A percentile compares a stretch with the other conserved stretches of the same genome.
phyloP scores from a whole-genome alignment of 1,140 invertebrate species.

The Zophobas atratus region DNA sequence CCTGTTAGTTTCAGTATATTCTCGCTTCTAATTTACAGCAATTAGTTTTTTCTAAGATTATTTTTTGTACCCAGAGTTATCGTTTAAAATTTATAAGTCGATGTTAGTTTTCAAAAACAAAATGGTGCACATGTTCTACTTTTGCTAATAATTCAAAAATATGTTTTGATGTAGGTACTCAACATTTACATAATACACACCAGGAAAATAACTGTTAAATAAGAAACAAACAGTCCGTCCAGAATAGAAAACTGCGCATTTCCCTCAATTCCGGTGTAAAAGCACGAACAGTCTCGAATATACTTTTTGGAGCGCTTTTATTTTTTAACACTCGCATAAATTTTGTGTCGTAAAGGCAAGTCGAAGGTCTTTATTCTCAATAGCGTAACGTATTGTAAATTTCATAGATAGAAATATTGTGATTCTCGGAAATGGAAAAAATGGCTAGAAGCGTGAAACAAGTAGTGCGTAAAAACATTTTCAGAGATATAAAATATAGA shows the following conservation, averaged over 20 bases:
- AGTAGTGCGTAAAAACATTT: conserved; percentile 45
- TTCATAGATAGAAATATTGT: conserved; percentile 41
- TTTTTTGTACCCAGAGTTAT: no score
- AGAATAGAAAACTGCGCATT: not conserved
- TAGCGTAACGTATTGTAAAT: conserved; percentile 36
- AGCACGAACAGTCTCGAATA: conserved; percentile 6
- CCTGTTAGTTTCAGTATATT: no score
- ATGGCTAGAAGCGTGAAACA: conserved; percentile 35
- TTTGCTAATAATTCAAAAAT: not conserved
- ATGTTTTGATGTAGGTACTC: not conserved
- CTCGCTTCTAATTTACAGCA: no score
- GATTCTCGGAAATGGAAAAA: conserved; percentile 43
- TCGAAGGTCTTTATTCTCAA: conserved; percentile 31
- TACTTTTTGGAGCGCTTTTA: conserved; percentile 10
- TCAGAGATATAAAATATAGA: conserved; percentile 45
- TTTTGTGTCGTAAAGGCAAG: conserved; percentile 20
- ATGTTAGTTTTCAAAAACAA: no score
- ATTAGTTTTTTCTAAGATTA: no score
- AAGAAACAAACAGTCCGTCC: not conserved
- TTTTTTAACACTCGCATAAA: conserved; percentile 33
- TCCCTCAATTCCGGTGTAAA: conserved; percentile 6
- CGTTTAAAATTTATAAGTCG: no score
- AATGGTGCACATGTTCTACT: not conserved
- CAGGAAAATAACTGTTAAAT: not conserved
- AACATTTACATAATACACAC: not conserved